Conservation (phyloP, 2,888 invertebrate species). For the Tachystola acroxantha region DNA sequence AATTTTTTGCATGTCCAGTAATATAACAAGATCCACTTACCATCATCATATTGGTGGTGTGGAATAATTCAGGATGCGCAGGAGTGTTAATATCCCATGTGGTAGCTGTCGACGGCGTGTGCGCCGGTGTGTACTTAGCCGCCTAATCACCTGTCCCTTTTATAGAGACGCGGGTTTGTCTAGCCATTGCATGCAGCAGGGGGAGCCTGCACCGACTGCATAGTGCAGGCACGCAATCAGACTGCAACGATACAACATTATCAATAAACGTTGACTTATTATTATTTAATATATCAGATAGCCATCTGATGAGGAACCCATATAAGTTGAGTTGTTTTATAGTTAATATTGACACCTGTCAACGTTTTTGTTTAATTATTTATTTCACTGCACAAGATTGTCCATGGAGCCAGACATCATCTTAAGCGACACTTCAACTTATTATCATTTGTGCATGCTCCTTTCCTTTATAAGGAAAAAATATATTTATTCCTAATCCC, state of each 20-base stretch:
- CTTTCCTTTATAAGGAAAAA: too few species aligned
- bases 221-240: constrained; percentile 51
- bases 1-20: background rate
- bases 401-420: too few species aligned
- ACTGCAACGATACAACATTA: constrained; percentile 3
- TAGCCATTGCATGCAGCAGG: constrained; percentile 64
- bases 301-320: too few species aligned
- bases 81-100: constrained; percentile 50
- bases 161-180: constrained; percentile 74
- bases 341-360: too few species aligned
- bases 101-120: constrained; percentile 47
- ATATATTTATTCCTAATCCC: too few species aligned
- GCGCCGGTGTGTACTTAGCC: constrained; percentile 67
- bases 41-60: constrained; percentile 36
- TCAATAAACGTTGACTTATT: too few species aligned
- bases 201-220: constrained; percentile 62
- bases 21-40: constrained; percentile 32
- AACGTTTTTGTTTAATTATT: too few species aligned
- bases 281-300: too few species aligned
- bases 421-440: too few species aligned
- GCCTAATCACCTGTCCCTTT: constrained; percentile 73
- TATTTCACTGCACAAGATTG: too few species aligned
- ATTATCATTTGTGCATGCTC: too few species aligned
- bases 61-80: constrained; percentile 26
- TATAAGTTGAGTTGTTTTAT: too few species aligned